Conservation (phyloP, 2,113 vertebrate genomes). For the Morone chrysops region DNA sequence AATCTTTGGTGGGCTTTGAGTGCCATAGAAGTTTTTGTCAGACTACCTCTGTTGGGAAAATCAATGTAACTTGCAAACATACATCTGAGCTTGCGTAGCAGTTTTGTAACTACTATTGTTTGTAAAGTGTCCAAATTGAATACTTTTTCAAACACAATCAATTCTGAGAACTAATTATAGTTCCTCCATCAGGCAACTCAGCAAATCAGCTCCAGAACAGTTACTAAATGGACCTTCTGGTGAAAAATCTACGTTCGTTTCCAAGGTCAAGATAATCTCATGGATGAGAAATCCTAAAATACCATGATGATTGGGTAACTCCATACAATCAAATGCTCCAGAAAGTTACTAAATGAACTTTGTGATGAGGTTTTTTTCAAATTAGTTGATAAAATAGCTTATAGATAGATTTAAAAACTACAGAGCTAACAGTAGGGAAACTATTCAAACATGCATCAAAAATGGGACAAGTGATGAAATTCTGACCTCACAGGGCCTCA, state of each 20-base stretch:
- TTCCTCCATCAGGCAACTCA: background rate
- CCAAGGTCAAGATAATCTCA: background rate
- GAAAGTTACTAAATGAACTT: background rate
- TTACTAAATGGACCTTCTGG: background rate
- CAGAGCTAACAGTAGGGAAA: background rate
- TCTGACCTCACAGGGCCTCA: background rate
- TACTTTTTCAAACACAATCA: constrained; percentile 8
- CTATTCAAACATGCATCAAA: background rate
- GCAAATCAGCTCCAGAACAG: background rate
- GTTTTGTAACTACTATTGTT: background rate
- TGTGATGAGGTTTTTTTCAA: no score
- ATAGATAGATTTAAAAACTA: constrained; percentile 10
- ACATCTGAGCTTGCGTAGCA: background rate
- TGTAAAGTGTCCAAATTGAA: background rate
- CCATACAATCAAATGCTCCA: background rate
- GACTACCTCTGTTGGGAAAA: background rate
- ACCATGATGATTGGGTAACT: no score
- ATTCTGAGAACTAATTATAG: constrained; percentile 6
- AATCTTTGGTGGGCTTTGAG: background rate
- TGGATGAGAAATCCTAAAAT: no score
- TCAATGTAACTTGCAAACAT: background rate
- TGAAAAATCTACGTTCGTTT: background rate
- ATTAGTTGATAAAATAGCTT: background rate
- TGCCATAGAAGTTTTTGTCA: background rate
- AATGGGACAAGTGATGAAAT: background rate